These are phyloP conservation scores for Macrosteles quadrilineatus DNA, from an alignment of 1,140 invertebrate species.

Conservation along the genomic window DNA sequence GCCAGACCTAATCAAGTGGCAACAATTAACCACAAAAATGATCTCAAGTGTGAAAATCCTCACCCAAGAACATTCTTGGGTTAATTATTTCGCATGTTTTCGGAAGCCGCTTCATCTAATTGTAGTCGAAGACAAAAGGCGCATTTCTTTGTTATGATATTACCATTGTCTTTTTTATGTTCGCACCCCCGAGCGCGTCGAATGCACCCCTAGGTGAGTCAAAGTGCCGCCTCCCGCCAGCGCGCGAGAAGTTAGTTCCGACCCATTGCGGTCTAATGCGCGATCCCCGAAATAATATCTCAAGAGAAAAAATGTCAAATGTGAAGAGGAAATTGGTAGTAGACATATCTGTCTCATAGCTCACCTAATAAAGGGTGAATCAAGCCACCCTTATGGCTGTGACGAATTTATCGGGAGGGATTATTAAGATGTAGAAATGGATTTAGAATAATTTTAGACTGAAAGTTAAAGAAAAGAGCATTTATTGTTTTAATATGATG, in stretches of 20 bases:
- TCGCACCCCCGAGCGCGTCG: not conserved
- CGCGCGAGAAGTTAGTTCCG: not conserved
- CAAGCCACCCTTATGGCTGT: too few species aligned
- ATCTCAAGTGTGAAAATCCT: not conserved
- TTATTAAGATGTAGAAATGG: too few species aligned
- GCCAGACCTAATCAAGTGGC: too few species aligned
- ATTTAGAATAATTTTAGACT: too few species aligned
- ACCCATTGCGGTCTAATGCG: conserved; percentile 5
- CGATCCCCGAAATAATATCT: conserved; percentile 3
- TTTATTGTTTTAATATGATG: too few species aligned
- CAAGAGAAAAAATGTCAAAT: not conserved
- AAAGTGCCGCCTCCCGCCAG: not conserved
- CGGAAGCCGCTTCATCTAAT: conserved; percentile 4
- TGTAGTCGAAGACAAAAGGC: conserved; percentile 3
- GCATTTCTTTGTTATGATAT: conserved; percentile 26
- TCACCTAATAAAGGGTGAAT: not conserved
- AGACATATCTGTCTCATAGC: not conserved
- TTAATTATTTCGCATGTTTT: conserved; percentile 13
- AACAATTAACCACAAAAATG: too few species aligned
- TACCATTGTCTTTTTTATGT: conserved; percentile 11
- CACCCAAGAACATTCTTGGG: not conserved
- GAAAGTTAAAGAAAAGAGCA: too few species aligned
- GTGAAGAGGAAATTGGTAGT: conserved; percentile 4
- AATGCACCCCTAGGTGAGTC: conserved; percentile 11
- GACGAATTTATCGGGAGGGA: too few species aligned